A percentile compares a stretch with the other conserved stretches of the same genome.
These are phyloP conservation scores for Aldabrachelys gigantea DNA, from an alignment of 2,113 vertebrate genomes.

Conservation along the genomic window DNA sequence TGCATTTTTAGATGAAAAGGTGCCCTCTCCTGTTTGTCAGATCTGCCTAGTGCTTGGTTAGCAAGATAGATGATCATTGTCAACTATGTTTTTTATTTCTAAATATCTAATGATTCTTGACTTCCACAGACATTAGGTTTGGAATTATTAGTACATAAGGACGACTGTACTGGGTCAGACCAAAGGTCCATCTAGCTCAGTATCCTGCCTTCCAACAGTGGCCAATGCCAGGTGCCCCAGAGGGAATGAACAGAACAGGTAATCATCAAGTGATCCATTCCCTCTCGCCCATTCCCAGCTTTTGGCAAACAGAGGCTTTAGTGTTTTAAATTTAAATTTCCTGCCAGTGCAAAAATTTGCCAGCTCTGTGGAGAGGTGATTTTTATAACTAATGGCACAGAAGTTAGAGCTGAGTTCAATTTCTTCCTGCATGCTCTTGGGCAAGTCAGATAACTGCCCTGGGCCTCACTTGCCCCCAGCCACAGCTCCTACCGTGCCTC, in stretches of 20 bases:
- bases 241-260: too few species aligned
- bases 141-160: not conserved
- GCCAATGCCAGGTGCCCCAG: too few species aligned
- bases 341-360: not conserved
- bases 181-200: too few species aligned
- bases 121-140: not conserved
- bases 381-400: not conserved
- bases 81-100: fast-evolving
- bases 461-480: not conserved
- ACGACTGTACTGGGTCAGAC: too few species aligned
- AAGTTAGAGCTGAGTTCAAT: not conserved
- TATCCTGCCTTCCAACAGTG: too few species aligned
- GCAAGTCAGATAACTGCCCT: fast-evolving
- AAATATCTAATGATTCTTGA: fast-evolving
- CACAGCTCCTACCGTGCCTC: not conserved
- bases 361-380: not conserved
- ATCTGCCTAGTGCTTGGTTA: not conserved
- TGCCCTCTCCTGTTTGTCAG: not conserved
- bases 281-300: too few species aligned
- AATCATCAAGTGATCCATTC: too few species aligned
- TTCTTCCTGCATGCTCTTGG: not conserved
- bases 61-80: fast-evolving
- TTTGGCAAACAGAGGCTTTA: not conserved
- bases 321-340: not conserved
- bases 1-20: not conserved